Evolutionary conservation across 2,888 invertebrate genomes (phyloP).

Genomic region (Ametastegia equiseti): DNA sequence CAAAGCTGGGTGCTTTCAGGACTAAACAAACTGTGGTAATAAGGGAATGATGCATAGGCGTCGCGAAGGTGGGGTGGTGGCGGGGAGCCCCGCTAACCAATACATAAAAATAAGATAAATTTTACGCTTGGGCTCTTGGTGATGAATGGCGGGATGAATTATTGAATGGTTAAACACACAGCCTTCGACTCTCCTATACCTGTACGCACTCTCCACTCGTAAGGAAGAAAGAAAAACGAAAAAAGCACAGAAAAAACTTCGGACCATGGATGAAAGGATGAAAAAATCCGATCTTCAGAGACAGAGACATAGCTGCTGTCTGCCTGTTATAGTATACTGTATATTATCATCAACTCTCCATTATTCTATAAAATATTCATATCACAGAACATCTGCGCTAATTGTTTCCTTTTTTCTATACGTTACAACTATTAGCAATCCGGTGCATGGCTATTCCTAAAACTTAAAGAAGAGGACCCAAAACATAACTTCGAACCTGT

Average conservation of each 20-base stretch:
- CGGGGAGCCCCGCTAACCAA: conserved; percentile 55
- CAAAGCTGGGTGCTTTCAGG: background rate
- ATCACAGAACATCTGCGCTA: no score
- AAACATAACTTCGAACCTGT: no score
- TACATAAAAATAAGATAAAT: conserved; percentile 72
- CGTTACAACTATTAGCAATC: no score
- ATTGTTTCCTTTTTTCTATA: no score
- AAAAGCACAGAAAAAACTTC: background rate
- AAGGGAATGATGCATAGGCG: conserved; percentile 68
- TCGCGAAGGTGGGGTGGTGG: conserved; percentile 61
- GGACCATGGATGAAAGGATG: no score
- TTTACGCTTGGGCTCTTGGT: conserved; percentile 68
- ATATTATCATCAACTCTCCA: no score
- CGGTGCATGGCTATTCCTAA: no score
- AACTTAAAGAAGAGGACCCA: no score
- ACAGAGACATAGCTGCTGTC: no score
- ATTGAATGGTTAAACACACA: conserved; percentile 72
- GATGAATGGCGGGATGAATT: conserved; percentile 72
- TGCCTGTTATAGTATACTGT: no score
- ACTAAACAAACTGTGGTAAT: conserved; percentile 70
- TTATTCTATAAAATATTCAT: no score
- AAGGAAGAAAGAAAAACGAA: conserved; percentile 35
- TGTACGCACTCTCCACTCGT: background rate
- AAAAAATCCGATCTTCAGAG: no score
- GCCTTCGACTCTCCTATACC: conserved; percentile 51